These are phyloP conservation scores for Gymnarchus niloticus DNA, from an alignment of 2,113 vertebrate genomes.

Conservation along the genomic window DNA sequence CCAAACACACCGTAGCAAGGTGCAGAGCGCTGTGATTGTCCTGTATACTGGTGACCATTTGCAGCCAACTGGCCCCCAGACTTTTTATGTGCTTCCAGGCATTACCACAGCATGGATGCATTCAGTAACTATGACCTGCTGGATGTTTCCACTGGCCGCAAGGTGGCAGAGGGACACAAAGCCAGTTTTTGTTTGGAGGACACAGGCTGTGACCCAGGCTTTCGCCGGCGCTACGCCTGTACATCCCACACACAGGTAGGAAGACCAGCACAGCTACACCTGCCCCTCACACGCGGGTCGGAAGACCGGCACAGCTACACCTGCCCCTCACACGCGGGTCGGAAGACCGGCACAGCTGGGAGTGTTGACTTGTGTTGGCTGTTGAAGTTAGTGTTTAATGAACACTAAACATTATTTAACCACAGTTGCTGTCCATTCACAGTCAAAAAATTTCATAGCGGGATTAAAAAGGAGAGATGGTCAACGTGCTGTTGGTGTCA, in stretches of 20 bases:
- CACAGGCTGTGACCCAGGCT: slow-evolving; percentile 64
- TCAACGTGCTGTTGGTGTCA: not conserved
- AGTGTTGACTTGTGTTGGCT: too few species aligned
- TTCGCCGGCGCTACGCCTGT: slow-evolving; percentile 69
- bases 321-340: slow-evolving; percentile 66
- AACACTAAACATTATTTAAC: too few species aligned
- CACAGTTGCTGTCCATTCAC: not conserved
- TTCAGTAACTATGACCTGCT: slow-evolving; percentile 78
- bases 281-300: slow-evolving; percentile 62
- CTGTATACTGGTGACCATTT: not conserved
- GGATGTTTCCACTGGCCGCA: slow-evolving; percentile 52
- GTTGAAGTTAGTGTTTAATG: too few species aligned
- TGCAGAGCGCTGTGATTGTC: not conserved
- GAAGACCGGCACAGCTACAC: not conserved
- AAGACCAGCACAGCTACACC: slow-evolving; percentile 1
- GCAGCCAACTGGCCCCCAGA: too few species aligned
- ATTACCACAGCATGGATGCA: slow-evolving; percentile 79
- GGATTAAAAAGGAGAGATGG: not conserved
- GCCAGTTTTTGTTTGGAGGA: slow-evolving; percentile 81
- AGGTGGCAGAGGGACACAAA: slow-evolving; percentile 76
- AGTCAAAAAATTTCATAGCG: not conserved
- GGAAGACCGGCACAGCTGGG: not conserved
- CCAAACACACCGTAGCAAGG: too few species aligned
- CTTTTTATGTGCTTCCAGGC: slow-evolving; percentile 44
- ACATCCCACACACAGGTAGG: slow-evolving; percentile 66